A percentile compares a stretch with the other conserved stretches of the same genome.
Evolutionary conservation across 1,140 invertebrate species (phyloP).

Genomic region (Paracyclopina nana): DNA sequence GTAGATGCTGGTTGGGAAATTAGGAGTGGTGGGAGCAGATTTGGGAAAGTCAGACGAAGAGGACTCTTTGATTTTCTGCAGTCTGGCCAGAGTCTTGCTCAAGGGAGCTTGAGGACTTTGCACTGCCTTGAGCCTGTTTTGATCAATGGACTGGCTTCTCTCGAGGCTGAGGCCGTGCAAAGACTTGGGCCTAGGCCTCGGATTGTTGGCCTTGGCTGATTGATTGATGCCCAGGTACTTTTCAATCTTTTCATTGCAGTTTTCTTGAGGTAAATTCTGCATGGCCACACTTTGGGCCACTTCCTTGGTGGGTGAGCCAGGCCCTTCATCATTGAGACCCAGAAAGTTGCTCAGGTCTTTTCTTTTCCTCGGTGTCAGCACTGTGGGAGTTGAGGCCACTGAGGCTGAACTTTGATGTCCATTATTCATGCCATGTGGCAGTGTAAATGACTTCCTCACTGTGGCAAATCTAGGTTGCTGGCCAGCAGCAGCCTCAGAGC

Average conservation of each 20-base stretch:
- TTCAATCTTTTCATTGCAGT: background rate
- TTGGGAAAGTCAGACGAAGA: background rate
- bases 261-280: background rate
- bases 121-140: background rate
- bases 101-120: background rate
- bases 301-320: background rate
- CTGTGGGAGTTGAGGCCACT: background rate
- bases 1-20: background rate
- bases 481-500: background rate
- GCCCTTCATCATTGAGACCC: background rate
- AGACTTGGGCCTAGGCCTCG: background rate
- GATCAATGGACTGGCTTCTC: background rate
- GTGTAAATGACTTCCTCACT: slow-evolving; percentile 7
- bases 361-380: background rate
- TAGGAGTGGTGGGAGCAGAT: background rate
- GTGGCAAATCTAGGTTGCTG: slow-evolving; percentile 4
- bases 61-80: background rate
- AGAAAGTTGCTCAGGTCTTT: background rate
- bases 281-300: background rate
- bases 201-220: background rate
- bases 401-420: too few species aligned
- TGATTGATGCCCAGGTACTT: background rate
- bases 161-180: too few species aligned
- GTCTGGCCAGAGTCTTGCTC: background rate
- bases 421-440: slow-evolving; percentile 1